Base-by-base conservation (phyloP, 2,113 vertebrate genomes). In the Serinus canaria region DNA sequence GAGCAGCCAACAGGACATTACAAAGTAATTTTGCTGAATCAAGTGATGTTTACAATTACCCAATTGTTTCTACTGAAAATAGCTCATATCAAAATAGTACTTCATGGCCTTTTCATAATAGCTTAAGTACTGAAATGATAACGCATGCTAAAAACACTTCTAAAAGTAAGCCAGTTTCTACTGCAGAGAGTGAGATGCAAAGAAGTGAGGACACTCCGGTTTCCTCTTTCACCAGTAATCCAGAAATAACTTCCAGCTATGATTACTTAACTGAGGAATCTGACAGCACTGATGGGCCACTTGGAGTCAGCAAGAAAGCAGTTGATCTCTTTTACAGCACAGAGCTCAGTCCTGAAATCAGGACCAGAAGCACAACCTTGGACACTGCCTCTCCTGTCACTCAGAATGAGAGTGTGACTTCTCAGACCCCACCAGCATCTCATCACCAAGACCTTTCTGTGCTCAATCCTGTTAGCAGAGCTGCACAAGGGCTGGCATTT, bases 261-360 rank as follows among this genome's bases (percentile, higher is more conserved):
- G 69, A 90, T 62, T 95, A 97, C 33, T 85, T 97, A 92, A 97
- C 95, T 1, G 93, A 95, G 90, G 96, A 96, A 69, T 94, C 97
- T 83, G 96, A 96, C 9, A n/a, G 93, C 62, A 77, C 81, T 8
- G 97, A 95, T 49, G 93, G 80, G 15, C 95, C 98, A 35, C 92
- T 93, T 55, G 96, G 85, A 80, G 87, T 37, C 33, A 88, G 63
- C 25, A 93, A 95, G 53, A 85, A 85, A 63, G 30, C 83, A 0
- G 5, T 0, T 35, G 87, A 95, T 73, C 21, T 41, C 25, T 46
- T 90, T 64, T 49, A 93, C 49, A 96, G 83, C 89, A 92, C 87
- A 19, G 89, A 97, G 56, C 59, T 76, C 49, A 74, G 22, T 55
- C 84, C 81, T 58, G 80, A 95, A 50, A 83, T 80, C 10, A 90